phyloP scores from a whole-genome alignment of 2,888 invertebrate species.

The Lamproptera curius region DNA sequence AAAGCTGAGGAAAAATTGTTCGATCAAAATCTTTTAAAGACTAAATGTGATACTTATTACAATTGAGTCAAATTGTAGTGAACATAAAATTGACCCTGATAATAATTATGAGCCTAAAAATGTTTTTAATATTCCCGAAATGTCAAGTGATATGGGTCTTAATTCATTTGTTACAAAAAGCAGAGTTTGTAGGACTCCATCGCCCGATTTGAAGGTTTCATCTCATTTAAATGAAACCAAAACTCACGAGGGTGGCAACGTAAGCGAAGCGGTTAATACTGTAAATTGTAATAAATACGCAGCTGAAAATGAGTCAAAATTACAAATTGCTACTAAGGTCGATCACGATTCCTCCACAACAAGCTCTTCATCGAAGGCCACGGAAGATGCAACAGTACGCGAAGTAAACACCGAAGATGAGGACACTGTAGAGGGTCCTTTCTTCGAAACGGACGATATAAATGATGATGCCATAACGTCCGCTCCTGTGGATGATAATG shows the following conservation, averaged over 20 bases:
- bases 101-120: conserved; percentile 37
- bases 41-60: too few relatives aligned
- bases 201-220: conserved; percentile 3
- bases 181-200: conserved; percentile 34
- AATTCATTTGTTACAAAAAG: conserved; percentile 57
- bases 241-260: too few relatives aligned
- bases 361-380: conserved; percentile 44
- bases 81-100: neutral
- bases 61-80: neutral
- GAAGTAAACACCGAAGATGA: conserved; percentile 66
- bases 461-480: conserved; percentile 37
- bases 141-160: conserved; percentile 24
- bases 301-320: neutral
- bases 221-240: too few relatives aligned
- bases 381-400: conserved; percentile 43
- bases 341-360: conserved; percentile 30
- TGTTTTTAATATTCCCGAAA: conserved; percentile 63
- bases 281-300: neutral
- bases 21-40: too few relatives aligned
- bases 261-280: neutral
- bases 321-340: conserved; percentile 35
- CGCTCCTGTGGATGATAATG: conserved; percentile 27
- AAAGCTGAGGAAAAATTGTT: too few relatives aligned
- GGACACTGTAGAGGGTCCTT: conserved; percentile 67
- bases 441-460: conserved; percentile 54